Evolutionary conservation across 2,113 vertebrate genomes (phyloP), one percentile per base, ranked within the genome.

Genomic region (Cygnus atratus): DNA sequence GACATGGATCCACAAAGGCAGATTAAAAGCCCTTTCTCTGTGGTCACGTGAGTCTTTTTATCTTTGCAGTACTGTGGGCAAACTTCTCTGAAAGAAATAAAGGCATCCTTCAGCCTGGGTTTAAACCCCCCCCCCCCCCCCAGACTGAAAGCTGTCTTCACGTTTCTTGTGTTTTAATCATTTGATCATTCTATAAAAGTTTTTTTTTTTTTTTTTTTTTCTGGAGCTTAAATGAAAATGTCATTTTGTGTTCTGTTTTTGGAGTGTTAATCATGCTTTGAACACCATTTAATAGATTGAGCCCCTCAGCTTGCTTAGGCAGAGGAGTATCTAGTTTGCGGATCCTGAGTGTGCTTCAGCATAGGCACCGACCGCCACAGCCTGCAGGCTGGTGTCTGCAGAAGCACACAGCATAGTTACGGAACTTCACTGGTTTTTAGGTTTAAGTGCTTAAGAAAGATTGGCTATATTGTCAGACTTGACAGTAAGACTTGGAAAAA

Each of bases 21-120:
- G 43, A 12, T 22, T 12, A 11, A 73, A 90, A 77, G 19, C 44
- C 35, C 46, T 41, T 77, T 41, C 52, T 85, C 57, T 15, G 0
- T 15, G 12, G 33, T 39, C 29, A 2, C 0, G 3, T 44, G 48
- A 72, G 20, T 10, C 7, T 44, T 7, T 0, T 35, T 84, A 31
- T 31, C 33, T 80, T 76, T 54, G 35, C 35, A 58, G 29, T 54
- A 16, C 20, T 66, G 1, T 16, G 44, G 73, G 48, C 11, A 80
- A 11, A 52, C 11, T 44, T 88, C 33, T 48, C 33, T 52, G 29
- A 13, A 46, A 78, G 26, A 79, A 72, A 7, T 52, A 24, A 81
- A 78, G 50, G 37, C 59, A 72, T 57, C 68, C 26, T 28, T 75
- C n/a, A 12, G 0, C 15, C 16, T 20, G 17, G 48, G 35, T 57